phyloP scores from a whole-genome alignment of 2,888 invertebrate genomes.

The Melieria picta region DNA sequence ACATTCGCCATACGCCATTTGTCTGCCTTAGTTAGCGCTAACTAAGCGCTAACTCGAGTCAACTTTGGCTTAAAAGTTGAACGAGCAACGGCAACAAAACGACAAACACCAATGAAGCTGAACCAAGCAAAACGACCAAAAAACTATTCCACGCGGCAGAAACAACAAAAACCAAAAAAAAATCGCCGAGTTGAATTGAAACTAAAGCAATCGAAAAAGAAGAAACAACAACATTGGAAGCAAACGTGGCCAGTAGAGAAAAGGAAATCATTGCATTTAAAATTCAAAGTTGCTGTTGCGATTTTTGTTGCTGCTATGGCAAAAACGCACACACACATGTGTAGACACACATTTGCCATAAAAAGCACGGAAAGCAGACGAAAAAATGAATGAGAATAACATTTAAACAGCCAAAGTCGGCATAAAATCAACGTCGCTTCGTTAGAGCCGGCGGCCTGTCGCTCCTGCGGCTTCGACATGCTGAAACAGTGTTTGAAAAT shows the following conservation, averaged over 20 bases:
- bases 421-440: neutral
- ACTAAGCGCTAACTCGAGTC: no score
- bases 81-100: conserved; percentile 1
- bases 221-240: conserved; percentile 26
- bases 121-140: conserved; percentile 10
- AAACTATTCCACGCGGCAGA: neutral
- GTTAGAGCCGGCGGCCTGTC: neutral
- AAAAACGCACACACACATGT: conserved; percentile 9
- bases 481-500: conserved; percentile 54
- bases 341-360: neutral
- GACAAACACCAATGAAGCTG: conserved; percentile 23
- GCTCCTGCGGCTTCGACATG: conserved; percentile 39
- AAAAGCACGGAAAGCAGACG: conserved; percentile 5
- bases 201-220: conserved; percentile 23
- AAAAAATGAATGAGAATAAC: conserved; percentile 7
- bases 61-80: neutral
- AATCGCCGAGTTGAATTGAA: conserved; percentile 15
- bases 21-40: neutral
- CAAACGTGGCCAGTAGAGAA: conserved; percentile 46
- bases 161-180: conserved; percentile 24
- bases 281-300: conserved; percentile 52
- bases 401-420: conserved; percentile 16
- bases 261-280: conserved; percentile 63
- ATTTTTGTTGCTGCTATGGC: neutral
- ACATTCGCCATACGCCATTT: neutral